These are phyloP conservation scores for Eolophus roseicapilla DNA, from an alignment of 2,113 vertebrate species.

Conservation along the genomic window DNA sequence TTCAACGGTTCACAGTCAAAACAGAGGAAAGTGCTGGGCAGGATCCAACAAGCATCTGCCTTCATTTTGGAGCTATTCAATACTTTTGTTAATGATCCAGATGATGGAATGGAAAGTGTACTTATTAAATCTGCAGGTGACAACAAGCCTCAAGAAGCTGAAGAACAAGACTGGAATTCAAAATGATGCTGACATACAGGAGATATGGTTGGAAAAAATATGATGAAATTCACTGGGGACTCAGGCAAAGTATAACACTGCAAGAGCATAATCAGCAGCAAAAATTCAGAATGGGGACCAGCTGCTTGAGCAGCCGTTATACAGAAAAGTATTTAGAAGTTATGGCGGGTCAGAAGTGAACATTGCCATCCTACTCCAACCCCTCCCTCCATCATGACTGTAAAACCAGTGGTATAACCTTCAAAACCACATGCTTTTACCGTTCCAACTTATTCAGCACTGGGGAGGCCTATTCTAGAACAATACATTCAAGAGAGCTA, in stretches of 20 bases:
- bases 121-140: constrained; percentile 58
- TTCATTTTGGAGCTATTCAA: constrained; percentile 10
- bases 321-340: not conserved
- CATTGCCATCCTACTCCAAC: not conserved
- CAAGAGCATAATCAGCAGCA: constrained; percentile 41
- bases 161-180: constrained; percentile 29
- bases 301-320: not conserved
- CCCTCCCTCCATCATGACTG: not conserved
- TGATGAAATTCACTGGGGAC: not conserved
- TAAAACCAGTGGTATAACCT: not conserved
- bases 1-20: not conserved
- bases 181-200: not conserved
- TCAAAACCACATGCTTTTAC: not conserved
- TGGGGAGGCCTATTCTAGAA: not conserved
- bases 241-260: constrained; percentile 22
- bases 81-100: constrained; percentile 32
- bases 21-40: not conserved
- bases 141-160: constrained; percentile 37
- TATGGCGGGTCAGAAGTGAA: not conserved
- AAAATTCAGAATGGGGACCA: constrained; percentile 8
- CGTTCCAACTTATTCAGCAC: not conserved
- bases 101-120: constrained; percentile 24
- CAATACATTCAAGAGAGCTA: not conserved
- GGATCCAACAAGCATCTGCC: not conserved
- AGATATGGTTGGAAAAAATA: not conserved